Evolutionary conservation across 2,888 invertebrate species (phyloP), one percentile per base, ranked within the genome.

Genomic region (Cerceris rybyensis): DNA sequence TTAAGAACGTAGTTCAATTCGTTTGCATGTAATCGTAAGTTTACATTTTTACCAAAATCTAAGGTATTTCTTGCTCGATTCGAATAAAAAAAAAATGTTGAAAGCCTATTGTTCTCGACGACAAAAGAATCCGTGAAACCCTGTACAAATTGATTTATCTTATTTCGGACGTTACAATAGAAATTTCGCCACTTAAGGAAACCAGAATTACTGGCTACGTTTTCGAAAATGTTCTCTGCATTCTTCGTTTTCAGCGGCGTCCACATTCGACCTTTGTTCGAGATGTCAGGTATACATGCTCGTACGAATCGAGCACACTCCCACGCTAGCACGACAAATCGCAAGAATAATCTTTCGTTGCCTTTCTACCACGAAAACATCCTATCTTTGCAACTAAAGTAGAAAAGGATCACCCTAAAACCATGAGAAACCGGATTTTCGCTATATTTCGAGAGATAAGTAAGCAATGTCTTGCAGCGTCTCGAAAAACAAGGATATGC

Each of bases 301-400:
- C 67, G 43, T 49, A 14, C 39, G 83, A 80, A 85, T 83, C 82
- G 80, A 64, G 80, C 72, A 78, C 82, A 79, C 83, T 86, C 85
- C 85, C 85, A 86, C 84, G 81, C 86, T 28, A 76, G 13, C 65
- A 69, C 63, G 77, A 63, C 76, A 77, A 80, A 81, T 82, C 71
- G 70, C 78, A 70, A 77, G 75, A 83, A 65, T 71, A 69, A 85
- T 80, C 79, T 83, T 59, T 14, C 61, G 41, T 17, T 66, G 17
- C n/a, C 50, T 73, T 42, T 65, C 59, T 64, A 43, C 54, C 41
- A 49, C 52, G 28, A 28, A 52, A 61, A 39, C 50, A 46, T 16
- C 49, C 28, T 11, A 9, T 63, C 28, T 11, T 63, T 69, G 57
- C 43, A 6, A 8, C 28, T 41, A 69, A 58, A 74, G 49, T 58